These are phyloP conservation scores for Lophius piscatorius DNA, from an alignment of 2,113 vertebrate species.

Conservation along the genomic window DNA sequence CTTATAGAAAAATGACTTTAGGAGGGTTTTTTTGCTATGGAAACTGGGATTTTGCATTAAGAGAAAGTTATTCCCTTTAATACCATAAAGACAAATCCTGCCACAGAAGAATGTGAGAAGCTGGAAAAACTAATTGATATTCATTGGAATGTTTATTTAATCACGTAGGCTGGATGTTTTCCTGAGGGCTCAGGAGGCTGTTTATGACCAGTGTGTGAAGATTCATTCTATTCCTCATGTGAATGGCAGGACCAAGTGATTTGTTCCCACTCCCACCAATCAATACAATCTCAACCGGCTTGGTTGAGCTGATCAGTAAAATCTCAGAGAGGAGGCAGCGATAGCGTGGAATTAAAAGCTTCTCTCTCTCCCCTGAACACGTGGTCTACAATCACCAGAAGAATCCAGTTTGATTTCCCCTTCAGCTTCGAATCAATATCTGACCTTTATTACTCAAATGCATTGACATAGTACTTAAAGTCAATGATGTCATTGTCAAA, in stretches of 20 bases:
- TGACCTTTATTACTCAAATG: slow-evolving; percentile 17
- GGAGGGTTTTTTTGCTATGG: no score
- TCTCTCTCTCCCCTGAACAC: slow-evolving; percentile 10
- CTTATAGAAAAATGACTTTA: no score
- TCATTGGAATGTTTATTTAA: no score
- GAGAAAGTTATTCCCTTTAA: no score
- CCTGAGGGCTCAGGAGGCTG: no score
- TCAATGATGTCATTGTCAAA: background rate
- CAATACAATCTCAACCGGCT: slow-evolving; percentile 21
- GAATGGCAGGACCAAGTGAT: slow-evolving; percentile 23
- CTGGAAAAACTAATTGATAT: no score
- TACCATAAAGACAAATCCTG: no score
- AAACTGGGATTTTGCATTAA: no score
- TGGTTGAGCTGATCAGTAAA: slow-evolving; percentile 37
- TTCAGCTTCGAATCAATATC: slow-evolving; percentile 8
- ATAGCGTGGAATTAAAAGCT: slow-evolving; percentile 7
- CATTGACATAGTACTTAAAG: slow-evolving; percentile 19
- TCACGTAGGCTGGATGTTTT: no score
- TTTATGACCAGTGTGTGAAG: slow-evolving; percentile 17
- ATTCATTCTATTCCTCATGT: background rate
- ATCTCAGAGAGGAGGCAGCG: slow-evolving; percentile 9
- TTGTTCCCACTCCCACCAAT: slow-evolving; percentile 10
- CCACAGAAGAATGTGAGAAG: no score
- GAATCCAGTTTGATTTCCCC: background rate
- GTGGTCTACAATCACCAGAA: slow-evolving; percentile 10